phyloP scores from a whole-genome alignment of 37 sponge, comb jelly and placozoan species.

The Halichondria panicea region DNA sequence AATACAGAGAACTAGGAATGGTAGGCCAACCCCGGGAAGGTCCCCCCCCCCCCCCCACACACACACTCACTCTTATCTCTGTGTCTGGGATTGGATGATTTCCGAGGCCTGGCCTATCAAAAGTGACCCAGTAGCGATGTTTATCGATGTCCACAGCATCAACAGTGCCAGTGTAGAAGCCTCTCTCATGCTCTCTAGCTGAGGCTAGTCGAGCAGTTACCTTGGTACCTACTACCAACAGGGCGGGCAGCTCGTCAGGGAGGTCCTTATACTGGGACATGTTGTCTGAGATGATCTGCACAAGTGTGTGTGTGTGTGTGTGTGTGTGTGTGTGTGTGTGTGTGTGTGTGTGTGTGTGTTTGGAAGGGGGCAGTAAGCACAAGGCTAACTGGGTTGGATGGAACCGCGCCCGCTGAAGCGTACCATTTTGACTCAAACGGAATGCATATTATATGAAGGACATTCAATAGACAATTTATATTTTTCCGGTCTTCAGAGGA shows the following conservation, averaged over 20 bases:
- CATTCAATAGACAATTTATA: too few species aligned
- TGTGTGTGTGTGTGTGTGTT: too few species aligned
- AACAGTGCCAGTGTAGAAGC: slow-evolving; percentile 81
- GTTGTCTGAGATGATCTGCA: slow-evolving; percentile 40
- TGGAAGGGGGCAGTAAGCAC: too few species aligned
- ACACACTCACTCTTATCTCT: slow-evolving; percentile 72
- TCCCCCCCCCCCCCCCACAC: too few species aligned
- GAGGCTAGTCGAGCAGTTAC: slow-evolving; percentile 80
- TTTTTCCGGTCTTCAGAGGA: too few species aligned
- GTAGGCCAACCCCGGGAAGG: too few species aligned
- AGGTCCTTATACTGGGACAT: slow-evolving; percentile 71
- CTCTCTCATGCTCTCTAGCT: slow-evolving; percentile 15
- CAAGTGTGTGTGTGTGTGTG: neutral
- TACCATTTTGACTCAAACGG: too few species aligned
- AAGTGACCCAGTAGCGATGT: slow-evolving; percentile 80
- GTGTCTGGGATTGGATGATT: slow-evolving; percentile 71
- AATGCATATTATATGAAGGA: too few species aligned
- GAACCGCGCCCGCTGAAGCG: too few species aligned
- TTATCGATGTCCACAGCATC: slow-evolving; percentile 84
- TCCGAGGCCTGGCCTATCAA: slow-evolving; percentile 85
- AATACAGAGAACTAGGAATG: too few species aligned
- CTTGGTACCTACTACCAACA: slow-evolving; percentile 83
- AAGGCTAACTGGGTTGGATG: too few species aligned
- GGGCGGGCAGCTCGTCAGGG: slow-evolving; percentile 79
- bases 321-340: neutral